Percentiles rank a stretch among this genome's conserved stretches.
Evolutionary conservation across 1,140 invertebrate species (phyloP).

Genomic region (Acarapis woodi): DNA sequence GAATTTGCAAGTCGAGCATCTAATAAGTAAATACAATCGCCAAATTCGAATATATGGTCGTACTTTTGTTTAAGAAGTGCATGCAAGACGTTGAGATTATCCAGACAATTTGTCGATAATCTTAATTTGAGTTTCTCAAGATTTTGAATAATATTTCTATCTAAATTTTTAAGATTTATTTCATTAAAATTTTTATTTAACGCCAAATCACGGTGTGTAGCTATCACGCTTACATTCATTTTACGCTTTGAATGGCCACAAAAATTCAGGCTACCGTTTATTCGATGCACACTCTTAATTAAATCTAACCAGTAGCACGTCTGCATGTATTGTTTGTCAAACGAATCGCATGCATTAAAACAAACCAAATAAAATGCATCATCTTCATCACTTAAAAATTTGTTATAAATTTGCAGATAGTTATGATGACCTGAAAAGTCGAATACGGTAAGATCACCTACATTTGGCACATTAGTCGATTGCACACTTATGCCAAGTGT

Average conservation of each 20-base stretch:
- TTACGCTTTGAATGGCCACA: constrained; percentile 24
- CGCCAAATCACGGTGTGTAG: constrained; percentile 32
- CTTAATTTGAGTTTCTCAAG: too few relatives aligned
- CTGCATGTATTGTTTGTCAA: constrained; percentile 37
- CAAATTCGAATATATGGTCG: constrained; percentile 24
- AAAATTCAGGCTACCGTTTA: constrained; percentile 30
- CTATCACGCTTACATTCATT: constrained; percentile 27
- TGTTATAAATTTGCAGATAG: constrained; percentile 45
- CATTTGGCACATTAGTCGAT: constrained; percentile 24
- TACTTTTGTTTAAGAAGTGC: constrained; percentile 22
- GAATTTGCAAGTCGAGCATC: constrained; percentile 29
- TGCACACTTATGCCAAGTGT: constrained; percentile 36
- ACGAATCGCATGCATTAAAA: constrained; percentile 37
- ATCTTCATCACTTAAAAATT: constrained; percentile 32
- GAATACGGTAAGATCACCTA: constrained; percentile 39
- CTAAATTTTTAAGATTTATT: too few relatives aligned
- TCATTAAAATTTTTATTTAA: too few relatives aligned
- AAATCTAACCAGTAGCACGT: constrained; percentile 51
- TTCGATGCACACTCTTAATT: constrained; percentile 34
- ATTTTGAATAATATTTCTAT: too few relatives aligned
- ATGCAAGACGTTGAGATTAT: too few relatives aligned
- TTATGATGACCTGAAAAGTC: constrained; percentile 52
- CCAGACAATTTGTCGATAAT: too few relatives aligned
- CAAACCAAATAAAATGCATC: constrained; percentile 36
- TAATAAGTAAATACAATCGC: constrained; percentile 24